A percentile compares a stretch with the other conserved stretches of the same genome.
phyloP scores from a whole-genome alignment of 2,797 vertebrate species.

The Xerus rutilus region DNA sequence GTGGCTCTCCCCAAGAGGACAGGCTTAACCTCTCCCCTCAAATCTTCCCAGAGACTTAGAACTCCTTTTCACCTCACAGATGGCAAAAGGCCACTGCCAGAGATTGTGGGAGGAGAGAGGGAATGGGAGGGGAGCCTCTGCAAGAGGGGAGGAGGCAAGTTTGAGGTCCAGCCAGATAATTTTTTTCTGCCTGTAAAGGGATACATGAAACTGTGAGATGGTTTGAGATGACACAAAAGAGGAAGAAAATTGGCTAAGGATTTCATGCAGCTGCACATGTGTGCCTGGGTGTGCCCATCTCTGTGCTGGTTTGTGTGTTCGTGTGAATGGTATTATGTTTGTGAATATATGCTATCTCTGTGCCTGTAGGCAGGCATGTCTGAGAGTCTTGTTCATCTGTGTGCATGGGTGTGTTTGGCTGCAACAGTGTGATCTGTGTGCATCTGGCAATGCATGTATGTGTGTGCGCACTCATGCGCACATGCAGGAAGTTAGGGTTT shows the following conservation, averaged over 20 bases:
- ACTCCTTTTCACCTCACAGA: not conserved
- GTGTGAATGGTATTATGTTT: not conserved
- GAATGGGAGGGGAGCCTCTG: not conserved
- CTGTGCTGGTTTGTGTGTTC: not conserved
- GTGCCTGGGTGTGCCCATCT: not conserved
- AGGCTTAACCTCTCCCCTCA: not conserved
- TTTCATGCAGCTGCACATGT: not conserved
- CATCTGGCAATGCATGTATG: not conserved
- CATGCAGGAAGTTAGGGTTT: not conserved
- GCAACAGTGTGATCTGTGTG: not conserved
- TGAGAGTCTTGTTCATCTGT: not conserved
- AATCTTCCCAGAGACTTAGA: not conserved
- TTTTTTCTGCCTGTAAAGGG: constrained; percentile 38
- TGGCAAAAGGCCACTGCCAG: not conserved
- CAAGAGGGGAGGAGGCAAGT: not conserved
- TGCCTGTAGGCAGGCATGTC: not conserved
- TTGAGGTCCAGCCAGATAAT: not conserved
- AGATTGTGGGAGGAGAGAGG: not conserved
- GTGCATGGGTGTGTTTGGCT: not conserved
- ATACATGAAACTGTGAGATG: not conserved
- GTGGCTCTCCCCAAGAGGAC: not conserved
- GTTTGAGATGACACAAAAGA: not conserved
- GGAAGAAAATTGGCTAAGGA: not conserved
- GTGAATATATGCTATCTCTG: not conserved
- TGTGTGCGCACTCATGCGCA: rapidly evolving